phyloP scores from a whole-genome alignment of 2,888 invertebrate genomes.

The Nomada goodeniana region DNA sequence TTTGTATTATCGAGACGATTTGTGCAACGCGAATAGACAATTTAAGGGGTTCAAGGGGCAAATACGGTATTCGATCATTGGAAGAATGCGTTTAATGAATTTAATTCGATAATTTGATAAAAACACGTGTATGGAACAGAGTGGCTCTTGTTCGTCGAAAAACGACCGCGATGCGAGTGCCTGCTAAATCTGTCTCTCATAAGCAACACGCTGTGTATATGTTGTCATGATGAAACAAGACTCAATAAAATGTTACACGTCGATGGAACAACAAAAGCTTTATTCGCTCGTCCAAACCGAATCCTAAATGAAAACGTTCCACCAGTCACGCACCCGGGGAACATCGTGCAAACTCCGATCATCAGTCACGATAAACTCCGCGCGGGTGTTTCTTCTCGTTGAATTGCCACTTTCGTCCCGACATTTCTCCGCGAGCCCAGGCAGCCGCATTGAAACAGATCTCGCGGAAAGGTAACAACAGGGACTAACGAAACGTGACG shows the following conservation, averaged over 20 bases:
- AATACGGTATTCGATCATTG: too few species aligned
- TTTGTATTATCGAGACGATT: not conserved
- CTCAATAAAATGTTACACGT: not conserved
- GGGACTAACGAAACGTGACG: constrained; percentile 43
- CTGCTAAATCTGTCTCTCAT: not conserved
- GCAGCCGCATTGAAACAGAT: not conserved
- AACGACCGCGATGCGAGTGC: not conserved
- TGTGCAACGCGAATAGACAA: too few species aligned
- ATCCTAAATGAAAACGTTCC: constrained; percentile 1
- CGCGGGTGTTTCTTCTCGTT: not conserved
- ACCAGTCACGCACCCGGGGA: constrained; percentile 8
- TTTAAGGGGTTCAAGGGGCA: too few species aligned
- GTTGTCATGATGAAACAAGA: not conserved
- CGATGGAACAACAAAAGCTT: constrained; percentile 3
- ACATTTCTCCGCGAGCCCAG: not conserved
- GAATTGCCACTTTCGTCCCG: not conserved
- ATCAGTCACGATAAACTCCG: not conserved
- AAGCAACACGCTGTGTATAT: not conserved
- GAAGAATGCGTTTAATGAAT: too few species aligned
- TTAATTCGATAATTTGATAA: not conserved
- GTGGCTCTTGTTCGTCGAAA: not conserved
- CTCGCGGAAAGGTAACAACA: not conserved
- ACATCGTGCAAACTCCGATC: constrained; percentile 1
- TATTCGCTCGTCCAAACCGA: not conserved
- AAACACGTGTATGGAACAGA: not conserved